Evolutionary conservation across 2,888 invertebrate genomes (phyloP).

Genomic region (Caenorhabditis becei): DNA sequence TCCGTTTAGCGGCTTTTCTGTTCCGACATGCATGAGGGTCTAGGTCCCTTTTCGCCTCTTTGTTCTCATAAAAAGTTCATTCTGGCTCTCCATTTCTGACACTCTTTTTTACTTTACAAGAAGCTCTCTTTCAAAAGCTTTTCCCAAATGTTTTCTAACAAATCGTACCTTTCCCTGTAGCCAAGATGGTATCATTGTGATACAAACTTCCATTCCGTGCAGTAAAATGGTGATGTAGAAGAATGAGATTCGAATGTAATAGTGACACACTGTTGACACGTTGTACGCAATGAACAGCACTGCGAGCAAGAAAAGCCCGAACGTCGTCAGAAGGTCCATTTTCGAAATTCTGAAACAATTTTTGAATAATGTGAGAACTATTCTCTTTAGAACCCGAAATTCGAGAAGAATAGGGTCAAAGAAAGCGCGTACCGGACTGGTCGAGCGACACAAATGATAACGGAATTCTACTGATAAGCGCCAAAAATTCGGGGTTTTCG

Average conservation of each 20-base stretch:
- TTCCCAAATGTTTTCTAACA: no score
- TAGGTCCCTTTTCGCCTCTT: neutral
- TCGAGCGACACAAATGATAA: neutral
- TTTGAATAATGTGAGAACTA: neutral
- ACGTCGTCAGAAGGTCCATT: constrained; percentile 42
- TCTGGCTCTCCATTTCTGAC: constrained; percentile 7
- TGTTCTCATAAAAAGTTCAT: constrained; percentile 32
- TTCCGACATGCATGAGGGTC: constrained; percentile 50
- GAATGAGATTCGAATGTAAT: constrained; percentile 63
- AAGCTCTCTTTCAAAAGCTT: constrained; percentile 2
- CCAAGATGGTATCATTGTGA: constrained; percentile 67
- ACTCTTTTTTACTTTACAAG: constrained; percentile 11
- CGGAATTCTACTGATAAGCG: neutral
- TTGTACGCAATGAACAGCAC: constrained; percentile 54
- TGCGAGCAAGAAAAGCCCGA: constrained; percentile 34
- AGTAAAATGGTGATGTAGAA: constrained; percentile 68
- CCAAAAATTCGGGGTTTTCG: neutral
- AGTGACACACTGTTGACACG: constrained; percentile 60
- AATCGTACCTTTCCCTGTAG: constrained; percentile 60
- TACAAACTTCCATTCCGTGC: constrained; percentile 66
- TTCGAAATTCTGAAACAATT: constrained; percentile 8
- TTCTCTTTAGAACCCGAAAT: neutral
- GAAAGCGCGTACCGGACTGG: neutral
- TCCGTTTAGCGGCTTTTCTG: no score
- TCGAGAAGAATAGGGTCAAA: neutral